phyloP scores from a whole-genome alignment of 2,888 invertebrate genomes.

The Ferrisia virgata region DNA sequence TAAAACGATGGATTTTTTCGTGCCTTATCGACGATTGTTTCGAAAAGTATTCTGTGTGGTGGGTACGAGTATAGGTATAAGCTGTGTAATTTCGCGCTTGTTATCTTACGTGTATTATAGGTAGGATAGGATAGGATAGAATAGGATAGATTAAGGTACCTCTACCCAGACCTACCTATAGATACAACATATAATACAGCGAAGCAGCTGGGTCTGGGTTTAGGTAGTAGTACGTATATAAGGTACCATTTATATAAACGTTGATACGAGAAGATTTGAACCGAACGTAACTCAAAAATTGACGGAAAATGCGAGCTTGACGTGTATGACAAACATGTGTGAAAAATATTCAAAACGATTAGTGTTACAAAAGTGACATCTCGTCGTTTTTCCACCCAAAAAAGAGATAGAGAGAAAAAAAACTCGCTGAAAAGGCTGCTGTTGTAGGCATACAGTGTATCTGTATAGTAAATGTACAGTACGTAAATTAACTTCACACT shows the following conservation, averaged over 20 bases:
- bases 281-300: neutral
- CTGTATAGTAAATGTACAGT: too few relatives aligned
- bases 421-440: neutral
- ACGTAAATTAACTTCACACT: neutral
- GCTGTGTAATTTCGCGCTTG: neutral
- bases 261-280: neutral
- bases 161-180: too few relatives aligned
- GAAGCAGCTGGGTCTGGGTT: too few relatives aligned
- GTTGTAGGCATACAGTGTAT: too few relatives aligned
- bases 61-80: neutral
- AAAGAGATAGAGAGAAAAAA: neutral
- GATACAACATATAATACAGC: neutral
- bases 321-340: neutral
- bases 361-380: neutral
- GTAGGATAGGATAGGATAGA: too few relatives aligned
- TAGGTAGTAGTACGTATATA: too few relatives aligned
- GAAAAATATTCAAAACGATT: slow-evolving; percentile 1
- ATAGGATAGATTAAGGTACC: too few relatives aligned
- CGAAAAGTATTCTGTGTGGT: too few relatives aligned
- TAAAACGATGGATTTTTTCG: neutral
- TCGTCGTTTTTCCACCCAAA: neutral
- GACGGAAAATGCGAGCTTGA: neutral
- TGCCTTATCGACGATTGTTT: neutral
- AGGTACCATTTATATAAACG: neutral
- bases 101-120: too few relatives aligned